Base-by-base conservation (phyloP, 2,113 vertebrate species). In the Boleophthalmus pectinirostris region DNA sequence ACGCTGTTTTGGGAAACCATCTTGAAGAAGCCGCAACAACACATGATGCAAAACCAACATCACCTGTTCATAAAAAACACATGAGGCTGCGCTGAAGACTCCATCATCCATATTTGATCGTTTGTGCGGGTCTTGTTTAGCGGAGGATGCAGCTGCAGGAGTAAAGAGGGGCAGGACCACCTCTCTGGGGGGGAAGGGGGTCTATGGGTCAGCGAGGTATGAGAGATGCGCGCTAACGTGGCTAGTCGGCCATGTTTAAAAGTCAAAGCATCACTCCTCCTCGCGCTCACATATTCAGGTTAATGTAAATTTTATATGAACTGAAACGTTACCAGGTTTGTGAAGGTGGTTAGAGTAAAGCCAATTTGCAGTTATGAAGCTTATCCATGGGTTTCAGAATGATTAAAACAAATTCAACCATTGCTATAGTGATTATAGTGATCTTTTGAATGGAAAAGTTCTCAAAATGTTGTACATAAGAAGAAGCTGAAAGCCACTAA, bases 61-160 rank as follows among this genome's bases (percentile, higher is more conserved):
- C 77, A 80, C 84, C 79, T 72, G 72, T 65, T 79, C 46, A 90
- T 91, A 61, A 93, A 92, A 90, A 85, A 90, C 74, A 81, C 72
- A 93, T 90, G 89, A 90, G 72, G 18, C 72, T 21, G 78, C 79
- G 25, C 83, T 76, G 69, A 82, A 86, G 80, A 60, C 81, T 67
- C 64, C 89, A 91, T 92, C 89, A 92, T 92, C 74, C 71, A 92
- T 93, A 89, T 92, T 93, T 92, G 82, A 93, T 92, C 82, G 51
- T 10, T 5, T 67, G 80, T 18, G 72, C 83, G 57, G 11, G 49
- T 74, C 78, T 79, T 75, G 72, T 81, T 75, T 63, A 71, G 78
- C 46, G 81, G 77, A 76, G 23, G 47, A 71, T 74, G 78, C 63
- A 10, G 74, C 47, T 69, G 60, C 13, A 68, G 61, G 16, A 66